A percentile compares a stretch with the other conserved stretches of the same genome.
These are phyloP conservation scores for Potamarius usumacintae DNA, from an alignment of 2,113 vertebrate genomes.

Conservation along the genomic window DNA sequence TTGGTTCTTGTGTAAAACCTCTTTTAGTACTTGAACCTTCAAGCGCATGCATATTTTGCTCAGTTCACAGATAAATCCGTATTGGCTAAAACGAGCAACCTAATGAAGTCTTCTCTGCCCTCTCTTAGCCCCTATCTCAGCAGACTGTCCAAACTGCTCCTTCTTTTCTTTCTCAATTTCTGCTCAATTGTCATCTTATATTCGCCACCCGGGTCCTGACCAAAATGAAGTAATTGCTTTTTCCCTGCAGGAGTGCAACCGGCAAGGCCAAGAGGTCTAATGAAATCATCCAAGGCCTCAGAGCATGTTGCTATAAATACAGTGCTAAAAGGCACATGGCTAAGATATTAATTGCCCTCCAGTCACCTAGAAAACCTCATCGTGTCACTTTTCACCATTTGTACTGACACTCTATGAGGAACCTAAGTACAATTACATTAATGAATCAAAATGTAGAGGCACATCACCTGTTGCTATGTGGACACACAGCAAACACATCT, in stretches of 20 bases:
- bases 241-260: constrained; percentile 17
- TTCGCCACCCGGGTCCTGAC: constrained; percentile 28
- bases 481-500: not conserved
- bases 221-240: constrained; percentile 48
- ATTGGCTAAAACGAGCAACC: not conserved
- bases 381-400: not conserved
- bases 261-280: constrained; percentile 40
- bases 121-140: not conserved
- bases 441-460: not conserved
- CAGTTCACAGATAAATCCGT: not conserved
- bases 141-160: not conserved
- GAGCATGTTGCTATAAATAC: constrained; percentile 50
- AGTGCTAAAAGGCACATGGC: constrained; percentile 10
- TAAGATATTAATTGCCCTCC: constrained; percentile 41
- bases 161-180: not conserved
- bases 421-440: constrained; percentile 4
- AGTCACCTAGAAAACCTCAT: constrained; percentile 11
- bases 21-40: not conserved
- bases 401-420: not conserved
- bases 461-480: not conserved
- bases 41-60: not conserved
- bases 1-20: not conserved
- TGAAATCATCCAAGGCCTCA: constrained; percentile 42
- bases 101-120: not conserved
- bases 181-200: constrained; percentile 22